Evolutionary conservation across 2,797 vertebrate species (phyloP), one percentile per base, ranked within the genome.

Genomic region (Delichon dasypus): DNA sequence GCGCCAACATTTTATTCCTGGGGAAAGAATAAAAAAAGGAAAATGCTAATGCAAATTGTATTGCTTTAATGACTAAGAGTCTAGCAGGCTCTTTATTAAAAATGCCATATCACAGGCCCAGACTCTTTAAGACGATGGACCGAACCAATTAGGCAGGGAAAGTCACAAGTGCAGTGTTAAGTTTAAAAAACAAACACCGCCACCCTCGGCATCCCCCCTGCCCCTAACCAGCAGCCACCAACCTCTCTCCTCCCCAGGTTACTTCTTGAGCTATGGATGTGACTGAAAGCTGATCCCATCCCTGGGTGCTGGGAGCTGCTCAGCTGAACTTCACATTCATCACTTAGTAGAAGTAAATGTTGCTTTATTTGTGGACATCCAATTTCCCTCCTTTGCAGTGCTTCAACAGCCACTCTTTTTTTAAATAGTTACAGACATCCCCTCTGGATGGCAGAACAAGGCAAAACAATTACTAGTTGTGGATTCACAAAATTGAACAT

Each of bases 181-280:
- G 29, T 77, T 61, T 13, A 64, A 71, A 72, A 70, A 36, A 3
- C 7, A 50, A 70, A 13, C 26, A 2, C 12, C 32, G 27, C 7
- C 22, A 19, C 7, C 29, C n/a, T 44, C 0, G 0, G 18, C 26
- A 36, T 71, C 11, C 26, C 15, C 13, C 8, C 10, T 6, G 0
- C 19, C 11, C 5, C 22, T 16, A 2, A 29, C 1, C 26, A 80
- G 4, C 27, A 44, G 3, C 11, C 16, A 6, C 5, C 6, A 48
- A 5, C 19, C 20, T 40, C 34, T 8, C 53, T 23, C 15, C 2
- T 23, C 19, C 14, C 16, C 19, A 9, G 5, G 8, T 36, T 34
- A 5, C n/a, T 73, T 51, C 13, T 6, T 2, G 1, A 36, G 3
- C 14, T 61, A 4, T 13, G n/a, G 20, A 13, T 5, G 7, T 53